phyloP scores from a whole-genome alignment of 2,113 vertebrate genomes.

The Melanerpes formicivorus region DNA sequence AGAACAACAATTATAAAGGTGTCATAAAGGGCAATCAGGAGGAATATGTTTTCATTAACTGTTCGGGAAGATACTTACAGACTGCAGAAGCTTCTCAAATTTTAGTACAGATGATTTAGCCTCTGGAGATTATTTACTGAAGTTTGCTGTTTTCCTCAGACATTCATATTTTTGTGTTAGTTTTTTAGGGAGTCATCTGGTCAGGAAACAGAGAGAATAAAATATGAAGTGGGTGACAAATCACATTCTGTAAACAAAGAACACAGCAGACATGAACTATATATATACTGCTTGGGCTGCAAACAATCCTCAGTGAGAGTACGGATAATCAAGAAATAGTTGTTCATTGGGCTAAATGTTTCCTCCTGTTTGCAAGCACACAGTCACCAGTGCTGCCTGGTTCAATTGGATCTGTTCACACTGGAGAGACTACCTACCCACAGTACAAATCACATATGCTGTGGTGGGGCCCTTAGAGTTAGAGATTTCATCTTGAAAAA shows the following conservation, averaged over 20 bases:
- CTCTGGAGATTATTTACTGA: background rate
- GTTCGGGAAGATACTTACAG: background rate
- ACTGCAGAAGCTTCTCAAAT: background rate
- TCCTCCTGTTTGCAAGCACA: background rate
- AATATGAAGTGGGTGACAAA: background rate
- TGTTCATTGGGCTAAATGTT: background rate
- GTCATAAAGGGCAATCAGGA: background rate
- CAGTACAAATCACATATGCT: accelerated
- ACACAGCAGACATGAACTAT: background rate
- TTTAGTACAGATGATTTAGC: background rate
- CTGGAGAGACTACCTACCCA: background rate
- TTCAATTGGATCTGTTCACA: background rate
- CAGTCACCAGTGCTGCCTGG: background rate
- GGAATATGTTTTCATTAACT: background rate
- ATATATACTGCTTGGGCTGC: background rate
- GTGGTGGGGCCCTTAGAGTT: background rate
- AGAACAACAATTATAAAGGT: conserved; percentile 37
- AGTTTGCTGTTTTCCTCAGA: background rate
- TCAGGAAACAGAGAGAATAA: background rate
- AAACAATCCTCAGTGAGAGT: background rate
- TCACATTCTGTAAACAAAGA: background rate
- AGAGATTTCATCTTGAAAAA: conserved; percentile 19
- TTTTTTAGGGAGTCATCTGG: background rate
- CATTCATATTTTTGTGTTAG: background rate
- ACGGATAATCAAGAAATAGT: background rate